Percentiles rank a stretch among this genome's conserved stretches.
phyloP scores from a whole-genome alignment of 1,140 invertebrate species.

The Adoxophyes honmai region DNA sequence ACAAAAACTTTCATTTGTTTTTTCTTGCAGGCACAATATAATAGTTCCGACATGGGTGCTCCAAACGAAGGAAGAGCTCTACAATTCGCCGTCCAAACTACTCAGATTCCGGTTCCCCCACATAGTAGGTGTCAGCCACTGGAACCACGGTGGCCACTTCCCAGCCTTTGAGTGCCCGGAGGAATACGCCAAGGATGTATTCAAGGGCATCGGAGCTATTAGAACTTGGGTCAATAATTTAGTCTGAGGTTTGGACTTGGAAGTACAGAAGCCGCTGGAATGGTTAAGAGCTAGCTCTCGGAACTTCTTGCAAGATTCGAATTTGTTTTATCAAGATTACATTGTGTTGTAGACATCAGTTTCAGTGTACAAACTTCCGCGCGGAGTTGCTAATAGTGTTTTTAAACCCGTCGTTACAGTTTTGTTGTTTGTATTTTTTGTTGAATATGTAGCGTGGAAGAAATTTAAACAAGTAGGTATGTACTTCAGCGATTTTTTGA shows the following conservation, averaged over 20 bases:
- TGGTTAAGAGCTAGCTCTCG: not conserved
- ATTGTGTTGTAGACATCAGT: too few relatives aligned
- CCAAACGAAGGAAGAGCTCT: not conserved
- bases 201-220: not conserved
- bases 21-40: slow-evolving; percentile 67
- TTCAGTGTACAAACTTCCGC: too few relatives aligned
- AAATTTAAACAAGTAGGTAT: too few relatives aligned
- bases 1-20: not conserved
- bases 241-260: too few relatives aligned
- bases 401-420: too few relatives aligned
- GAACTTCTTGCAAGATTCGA: not conserved
- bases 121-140: not conserved
- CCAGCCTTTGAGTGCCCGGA: not conserved
- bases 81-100: not conserved
- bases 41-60: slow-evolving; percentile 7
- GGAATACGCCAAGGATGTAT: not conserved
- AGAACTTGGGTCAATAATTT: not conserved
- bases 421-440: too few relatives aligned
- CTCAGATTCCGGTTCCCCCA: not conserved
- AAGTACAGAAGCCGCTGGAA: not conserved
- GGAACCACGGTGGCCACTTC: not conserved
- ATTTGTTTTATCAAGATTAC: too few relatives aligned
- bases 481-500: too few relatives aligned
- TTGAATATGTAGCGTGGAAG: too few relatives aligned
- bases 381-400: too few relatives aligned